phyloP scores from a whole-genome alignment of 2,888 invertebrate genomes.

The Oxytorus armatus region DNA sequence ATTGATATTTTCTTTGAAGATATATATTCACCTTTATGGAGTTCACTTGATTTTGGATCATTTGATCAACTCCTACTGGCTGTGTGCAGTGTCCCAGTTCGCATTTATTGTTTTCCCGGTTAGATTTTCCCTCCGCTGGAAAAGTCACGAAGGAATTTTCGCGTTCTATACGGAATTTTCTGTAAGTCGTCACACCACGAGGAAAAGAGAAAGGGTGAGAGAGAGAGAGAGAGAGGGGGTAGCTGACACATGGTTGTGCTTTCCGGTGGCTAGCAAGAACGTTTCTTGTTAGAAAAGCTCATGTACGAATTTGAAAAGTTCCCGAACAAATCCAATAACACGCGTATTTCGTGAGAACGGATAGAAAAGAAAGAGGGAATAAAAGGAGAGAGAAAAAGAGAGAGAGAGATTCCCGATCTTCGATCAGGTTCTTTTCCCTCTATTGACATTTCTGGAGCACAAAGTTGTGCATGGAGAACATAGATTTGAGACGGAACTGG shows the following conservation, averaged over 20 bases:
- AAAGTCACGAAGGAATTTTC: constrained; percentile 47
- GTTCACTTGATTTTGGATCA: constrained; percentile 38
- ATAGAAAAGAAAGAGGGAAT: constrained; percentile 25
- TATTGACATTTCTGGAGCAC: constrained; percentile 13
- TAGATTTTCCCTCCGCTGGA: constrained; percentile 37
- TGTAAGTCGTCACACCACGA: constrained; percentile 48
- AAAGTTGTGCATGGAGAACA: not conserved
- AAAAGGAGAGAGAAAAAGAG: constrained; percentile 11
- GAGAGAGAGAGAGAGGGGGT: constrained; percentile 35
- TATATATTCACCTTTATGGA: not conserved
- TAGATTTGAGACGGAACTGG: too few species aligned
- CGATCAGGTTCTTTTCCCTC: constrained; percentile 10
- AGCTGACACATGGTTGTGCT: constrained; percentile 31
- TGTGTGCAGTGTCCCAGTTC: constrained; percentile 34
- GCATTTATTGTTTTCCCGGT: constrained; percentile 44
- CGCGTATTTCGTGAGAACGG: constrained; percentile 58
- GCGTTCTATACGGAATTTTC: constrained; percentile 41
- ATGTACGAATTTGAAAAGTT: constrained; percentile 80
- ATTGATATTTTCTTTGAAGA: not conserved
- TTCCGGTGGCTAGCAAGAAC: constrained; percentile 47
- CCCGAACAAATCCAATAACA: constrained; percentile 82
- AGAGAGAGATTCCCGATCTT: constrained; percentile 37
- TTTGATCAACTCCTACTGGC: constrained; percentile 44
- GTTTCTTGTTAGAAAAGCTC: constrained; percentile 59
- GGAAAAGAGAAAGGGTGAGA: not conserved